These are phyloP conservation scores for Sesamia inferens DNA, from an alignment of 2,888 invertebrate genomes.

Conservation along the genomic window DNA sequence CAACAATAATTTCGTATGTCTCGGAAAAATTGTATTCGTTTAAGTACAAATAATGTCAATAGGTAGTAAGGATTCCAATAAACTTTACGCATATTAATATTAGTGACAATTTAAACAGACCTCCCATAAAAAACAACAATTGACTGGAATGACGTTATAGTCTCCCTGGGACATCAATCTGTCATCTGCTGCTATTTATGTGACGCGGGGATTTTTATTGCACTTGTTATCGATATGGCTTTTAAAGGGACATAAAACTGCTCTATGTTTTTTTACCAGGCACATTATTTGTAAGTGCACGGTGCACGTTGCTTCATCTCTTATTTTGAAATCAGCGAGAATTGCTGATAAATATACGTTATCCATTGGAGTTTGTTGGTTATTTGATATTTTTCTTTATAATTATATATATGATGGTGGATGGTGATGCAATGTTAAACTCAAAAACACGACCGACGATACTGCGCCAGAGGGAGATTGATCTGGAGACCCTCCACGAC, in stretches of 20 bases:
- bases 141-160: constrained; percentile 32
- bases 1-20: too few species aligned
- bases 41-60: not conserved
- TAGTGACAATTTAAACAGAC: constrained; percentile 2
- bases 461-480: too few species aligned
- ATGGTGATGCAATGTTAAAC: too few species aligned
- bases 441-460: too few species aligned
- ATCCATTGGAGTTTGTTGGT: not conserved
- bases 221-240: constrained; percentile 3
- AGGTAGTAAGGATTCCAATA: not conserved
- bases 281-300: not conserved
- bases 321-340: not conserved
- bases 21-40: not conserved
- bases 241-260: constrained; percentile 14
- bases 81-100: not conserved
- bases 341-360: not conserved
- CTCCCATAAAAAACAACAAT: constrained; percentile 39
- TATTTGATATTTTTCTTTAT: too few species aligned
- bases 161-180: constrained; percentile 26
- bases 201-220: constrained; percentile 15
- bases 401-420: too few species aligned
- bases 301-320: too few species aligned
- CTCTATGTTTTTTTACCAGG: not conserved
- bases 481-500: too few species aligned
- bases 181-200: constrained; percentile 29